Evolutionary conservation across 2,797 vertebrate genomes (phyloP).

Genomic region (Crocidura indochinensis): DNA sequence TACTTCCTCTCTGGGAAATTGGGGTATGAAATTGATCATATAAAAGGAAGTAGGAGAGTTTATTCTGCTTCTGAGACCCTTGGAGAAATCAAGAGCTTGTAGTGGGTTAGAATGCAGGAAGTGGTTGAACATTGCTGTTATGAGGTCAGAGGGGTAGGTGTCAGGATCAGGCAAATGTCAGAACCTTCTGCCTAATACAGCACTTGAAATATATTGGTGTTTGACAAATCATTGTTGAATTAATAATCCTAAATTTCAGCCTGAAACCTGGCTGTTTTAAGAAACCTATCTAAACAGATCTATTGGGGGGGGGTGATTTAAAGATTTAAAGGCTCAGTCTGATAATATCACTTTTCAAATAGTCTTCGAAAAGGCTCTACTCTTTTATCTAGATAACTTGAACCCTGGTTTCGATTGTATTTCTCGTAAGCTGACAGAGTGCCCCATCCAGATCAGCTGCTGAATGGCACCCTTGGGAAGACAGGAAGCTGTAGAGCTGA

Average conservation of each 20-base stretch:
- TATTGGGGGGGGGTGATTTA: neutral
- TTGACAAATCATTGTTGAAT: neutral
- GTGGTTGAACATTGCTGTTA: neutral
- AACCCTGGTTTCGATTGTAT: neutral
- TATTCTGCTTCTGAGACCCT: neutral
- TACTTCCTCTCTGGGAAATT: neutral
- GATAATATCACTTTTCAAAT: neutral
- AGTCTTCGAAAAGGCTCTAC: conserved; percentile 13
- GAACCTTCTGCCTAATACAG: neutral
- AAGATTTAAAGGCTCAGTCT: conserved; percentile 33
- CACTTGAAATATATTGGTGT: neutral
- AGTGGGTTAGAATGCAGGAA: neutral
- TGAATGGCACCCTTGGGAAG: rapidly evolving
- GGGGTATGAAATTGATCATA: neutral
- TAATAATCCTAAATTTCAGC: neutral
- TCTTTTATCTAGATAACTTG: neutral
- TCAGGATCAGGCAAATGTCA: neutral
- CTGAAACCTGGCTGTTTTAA: conserved; percentile 21
- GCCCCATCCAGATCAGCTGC: neutral
- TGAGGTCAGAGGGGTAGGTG: neutral
- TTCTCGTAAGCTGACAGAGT: neutral
- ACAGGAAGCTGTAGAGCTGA: neutral
- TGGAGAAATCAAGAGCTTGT: neutral
- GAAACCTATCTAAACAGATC: neutral
- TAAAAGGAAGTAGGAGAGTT: neutral